Evolutionary conservation across 2,113 vertebrate species (phyloP), one percentile per base, ranked within the genome.

Genomic region (Anser cygnoides): DNA sequence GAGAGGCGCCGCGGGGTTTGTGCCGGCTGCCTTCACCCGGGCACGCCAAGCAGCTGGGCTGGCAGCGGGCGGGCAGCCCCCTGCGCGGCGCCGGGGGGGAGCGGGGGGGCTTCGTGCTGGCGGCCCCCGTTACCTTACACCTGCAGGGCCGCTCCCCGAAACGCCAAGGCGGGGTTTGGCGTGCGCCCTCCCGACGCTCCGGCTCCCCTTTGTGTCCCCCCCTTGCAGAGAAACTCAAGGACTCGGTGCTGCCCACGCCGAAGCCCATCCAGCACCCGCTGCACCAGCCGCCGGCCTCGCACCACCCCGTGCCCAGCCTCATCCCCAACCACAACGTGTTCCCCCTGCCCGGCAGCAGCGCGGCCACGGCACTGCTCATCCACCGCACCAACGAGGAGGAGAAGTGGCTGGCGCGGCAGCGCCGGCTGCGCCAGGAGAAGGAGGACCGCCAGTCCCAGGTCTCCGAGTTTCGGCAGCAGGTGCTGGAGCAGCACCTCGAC

Each of bases 371-470:
- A 5, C 96, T 99, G 95, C 98, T 99, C 35, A 98, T 99, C 94
- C 99, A 99, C 95, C 99, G 99, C 95, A 98, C 96, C 97, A 99
- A 99, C 2, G 99, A 99, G 97, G 99, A 99, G 90, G 99, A 99
- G 97, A 98, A 99, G 89, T 99, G 99, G 99, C 95, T 99, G 97
- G 99, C 99, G 0, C 98, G 99, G 66, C 99, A 99, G 97, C 98
- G 99, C 61, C 99, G 99, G 79, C 98, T 99, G 85, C 98, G 99
- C 35, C 99, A 99, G 89, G 99, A 99, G 98, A 99, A 99, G 94
- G 99, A 99, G 76, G 99, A 99, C 89, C 98, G 99, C 43, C 99
- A 99, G 61, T 99, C 99, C 85, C 99, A 99, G 88, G 99, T 99
- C 96, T 99, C 99, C 0, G 99, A 99, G 91, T 99, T 99, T 86